Evolutionary conservation across 2,888 invertebrate genomes (phyloP).

Genomic region (Colletes collaris): DNA sequence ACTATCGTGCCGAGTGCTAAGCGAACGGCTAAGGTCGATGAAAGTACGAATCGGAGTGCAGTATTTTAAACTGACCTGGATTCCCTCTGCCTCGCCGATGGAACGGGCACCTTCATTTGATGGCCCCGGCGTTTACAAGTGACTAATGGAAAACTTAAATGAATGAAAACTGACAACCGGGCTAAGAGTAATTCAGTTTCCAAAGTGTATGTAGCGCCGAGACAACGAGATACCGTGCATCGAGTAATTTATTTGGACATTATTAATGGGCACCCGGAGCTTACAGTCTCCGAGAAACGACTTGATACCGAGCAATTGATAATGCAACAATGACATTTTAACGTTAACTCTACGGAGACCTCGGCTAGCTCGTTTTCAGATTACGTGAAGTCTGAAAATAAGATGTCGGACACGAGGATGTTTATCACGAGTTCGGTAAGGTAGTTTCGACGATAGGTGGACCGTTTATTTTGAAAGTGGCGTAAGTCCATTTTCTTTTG

Average conservation of each 20-base stretch:
- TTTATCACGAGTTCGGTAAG: no score
- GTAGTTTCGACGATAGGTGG: no score
- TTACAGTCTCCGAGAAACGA: no score
- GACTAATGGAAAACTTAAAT: constrained; percentile 3
- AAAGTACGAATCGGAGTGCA: constrained; percentile 45
- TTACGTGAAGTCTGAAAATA: no score
- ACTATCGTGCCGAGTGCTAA: constrained; percentile 39
- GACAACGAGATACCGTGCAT: background rate
- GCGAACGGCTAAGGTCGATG: constrained; percentile 48
- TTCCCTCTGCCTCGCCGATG: constrained; percentile 3
- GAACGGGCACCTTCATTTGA: constrained; percentile 3
- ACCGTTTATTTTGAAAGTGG: no score
- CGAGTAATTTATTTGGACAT: constrained; percentile 3
- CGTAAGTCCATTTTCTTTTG: no score
- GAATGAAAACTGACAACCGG: background rate
- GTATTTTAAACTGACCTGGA: constrained; percentile 56
- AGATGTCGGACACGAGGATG: no score
- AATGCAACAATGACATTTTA: no score
- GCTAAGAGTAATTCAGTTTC: background rate
- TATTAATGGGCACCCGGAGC: background rate
- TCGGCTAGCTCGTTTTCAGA: no score
- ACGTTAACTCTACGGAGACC: no score
- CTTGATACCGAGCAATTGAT: background rate
- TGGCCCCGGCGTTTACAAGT: constrained; percentile 5
- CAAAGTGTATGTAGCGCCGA: background rate